Percentiles rank a stretch among this genome's conserved stretches.
These are phyloP conservation scores for Leucophenga maculata DNA, from an alignment of 2,888 invertebrate species.

Conservation along the genomic window DNA sequence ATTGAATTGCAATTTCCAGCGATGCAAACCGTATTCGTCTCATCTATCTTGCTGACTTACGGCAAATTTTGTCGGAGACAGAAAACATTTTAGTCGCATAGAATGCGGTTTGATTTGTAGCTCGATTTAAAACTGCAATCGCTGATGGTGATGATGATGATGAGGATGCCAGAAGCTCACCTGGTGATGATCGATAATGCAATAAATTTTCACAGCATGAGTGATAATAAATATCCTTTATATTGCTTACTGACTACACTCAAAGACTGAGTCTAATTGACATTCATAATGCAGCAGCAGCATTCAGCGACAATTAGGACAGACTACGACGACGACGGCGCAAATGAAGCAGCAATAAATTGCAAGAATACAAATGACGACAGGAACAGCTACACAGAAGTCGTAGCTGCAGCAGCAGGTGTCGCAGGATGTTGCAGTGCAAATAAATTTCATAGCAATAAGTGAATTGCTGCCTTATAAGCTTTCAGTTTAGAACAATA, in stretches of 20 bases:
- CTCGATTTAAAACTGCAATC: no score
- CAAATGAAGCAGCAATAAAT: conserved; percentile 6
- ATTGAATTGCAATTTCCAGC: conserved; percentile 55
- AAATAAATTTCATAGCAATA: conserved; percentile 1
- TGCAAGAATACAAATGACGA: background rate
- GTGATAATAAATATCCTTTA: no score
- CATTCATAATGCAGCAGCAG: no score
- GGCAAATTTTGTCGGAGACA: background rate
- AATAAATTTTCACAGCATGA: no score
- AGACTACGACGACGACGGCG: conserved; percentile 13
- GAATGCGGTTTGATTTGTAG: no score
- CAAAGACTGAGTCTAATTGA: no score
- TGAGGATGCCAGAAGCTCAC: no score
- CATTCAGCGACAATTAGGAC: conserved; percentile 61
- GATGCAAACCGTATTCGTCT: background rate
- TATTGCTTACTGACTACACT: no score
- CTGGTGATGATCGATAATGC: no score
- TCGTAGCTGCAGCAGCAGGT: no score
- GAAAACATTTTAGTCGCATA: no score
- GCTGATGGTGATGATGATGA: no score
- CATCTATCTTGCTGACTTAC: background rate
- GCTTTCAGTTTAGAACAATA: background rate
- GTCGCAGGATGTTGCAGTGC: conserved; percentile 40
- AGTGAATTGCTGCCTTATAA: conserved; percentile 12
- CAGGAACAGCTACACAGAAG: conserved; percentile 37